These are phyloP conservation scores for Mystacornis crossleyi DNA, from an alignment of 2,113 vertebrate genomes.

Conservation along the genomic window DNA sequence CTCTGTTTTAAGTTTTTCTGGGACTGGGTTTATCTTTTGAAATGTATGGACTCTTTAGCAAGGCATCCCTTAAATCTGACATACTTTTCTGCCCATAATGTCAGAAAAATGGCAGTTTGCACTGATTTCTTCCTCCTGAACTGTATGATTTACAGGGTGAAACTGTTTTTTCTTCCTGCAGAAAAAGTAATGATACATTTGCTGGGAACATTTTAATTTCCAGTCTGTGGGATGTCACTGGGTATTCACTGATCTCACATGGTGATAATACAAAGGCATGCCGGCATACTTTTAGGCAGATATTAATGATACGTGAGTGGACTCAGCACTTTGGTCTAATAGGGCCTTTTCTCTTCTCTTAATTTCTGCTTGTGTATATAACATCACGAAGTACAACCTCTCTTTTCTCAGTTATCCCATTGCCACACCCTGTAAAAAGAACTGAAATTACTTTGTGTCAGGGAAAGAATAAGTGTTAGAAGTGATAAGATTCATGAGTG, in stretches of 20 bases:
- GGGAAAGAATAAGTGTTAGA: not conserved
- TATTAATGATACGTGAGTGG: not conserved
- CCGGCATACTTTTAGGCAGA: not conserved
- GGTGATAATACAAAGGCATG: not conserved
- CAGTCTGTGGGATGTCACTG: not conserved
- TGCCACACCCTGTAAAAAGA: not conserved
- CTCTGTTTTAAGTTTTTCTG: not conserved
- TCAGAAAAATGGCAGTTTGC: not conserved
- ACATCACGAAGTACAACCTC: not conserved
- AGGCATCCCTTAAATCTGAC: not conserved
- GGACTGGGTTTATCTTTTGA: not conserved
- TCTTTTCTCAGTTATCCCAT: not conserved
- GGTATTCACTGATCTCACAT: not conserved
- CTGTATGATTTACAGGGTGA: not conserved
- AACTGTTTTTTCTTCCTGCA: not conserved
- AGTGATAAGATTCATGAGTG: too few relatives aligned
- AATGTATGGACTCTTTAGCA: not conserved
- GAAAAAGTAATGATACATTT: not conserved
- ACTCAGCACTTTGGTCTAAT: not conserved
- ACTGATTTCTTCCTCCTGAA: not conserved
- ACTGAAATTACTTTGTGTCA: not conserved
- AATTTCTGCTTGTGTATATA: not conserved
- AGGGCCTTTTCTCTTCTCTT: not conserved
- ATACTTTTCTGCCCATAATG: not conserved
- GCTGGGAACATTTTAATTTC: not conserved